Evolutionary conservation across 2,797 vertebrate genomes (phyloP).

Genomic region (Pipistrellus kuhlii): DNA sequence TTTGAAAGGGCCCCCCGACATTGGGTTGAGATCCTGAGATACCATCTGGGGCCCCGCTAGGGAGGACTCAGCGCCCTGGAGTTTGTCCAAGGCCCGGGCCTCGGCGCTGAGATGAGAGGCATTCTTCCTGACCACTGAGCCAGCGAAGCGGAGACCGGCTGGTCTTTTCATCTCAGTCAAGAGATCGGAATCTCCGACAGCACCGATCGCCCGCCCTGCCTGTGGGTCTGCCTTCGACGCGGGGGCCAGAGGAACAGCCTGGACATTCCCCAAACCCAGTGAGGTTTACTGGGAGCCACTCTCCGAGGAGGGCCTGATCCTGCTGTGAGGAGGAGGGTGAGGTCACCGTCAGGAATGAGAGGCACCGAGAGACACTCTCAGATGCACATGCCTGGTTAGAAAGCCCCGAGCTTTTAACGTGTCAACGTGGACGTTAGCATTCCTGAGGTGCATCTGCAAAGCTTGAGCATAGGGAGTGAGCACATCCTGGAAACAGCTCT

Average conservation of each 20-base stretch:
- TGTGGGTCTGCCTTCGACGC: neutral
- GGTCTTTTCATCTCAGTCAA: conserved; percentile 76
- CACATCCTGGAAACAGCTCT: neutral
- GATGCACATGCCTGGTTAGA: neutral
- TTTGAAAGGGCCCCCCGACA: conserved; percentile 60
- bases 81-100: conserved; percentile 72
- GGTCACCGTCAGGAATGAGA: conserved; percentile 20
- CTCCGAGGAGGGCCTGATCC: conserved; percentile 17
- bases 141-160: conserved; percentile 70
- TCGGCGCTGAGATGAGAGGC: conserved; percentile 54
- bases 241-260: conserved; percentile 42
- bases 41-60: conserved; percentile 65
- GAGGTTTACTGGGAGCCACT: conserved; percentile 28
- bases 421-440: too few species aligned
- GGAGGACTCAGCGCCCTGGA: conserved; percentile 56
- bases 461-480: neutral
- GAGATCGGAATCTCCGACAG: conserved; percentile 78
- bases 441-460: too few species aligned
- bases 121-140: conserved; percentile 82
- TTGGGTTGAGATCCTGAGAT: neutral
- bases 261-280: conserved; percentile 36
- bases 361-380: neutral
- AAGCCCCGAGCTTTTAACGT: neutral
- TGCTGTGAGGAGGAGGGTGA: conserved; percentile 32
- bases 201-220: conserved; percentile 38